Evolutionary conservation across 2,113 vertebrate species (phyloP).

Genomic region (Malaclemys terrapin): DNA sequence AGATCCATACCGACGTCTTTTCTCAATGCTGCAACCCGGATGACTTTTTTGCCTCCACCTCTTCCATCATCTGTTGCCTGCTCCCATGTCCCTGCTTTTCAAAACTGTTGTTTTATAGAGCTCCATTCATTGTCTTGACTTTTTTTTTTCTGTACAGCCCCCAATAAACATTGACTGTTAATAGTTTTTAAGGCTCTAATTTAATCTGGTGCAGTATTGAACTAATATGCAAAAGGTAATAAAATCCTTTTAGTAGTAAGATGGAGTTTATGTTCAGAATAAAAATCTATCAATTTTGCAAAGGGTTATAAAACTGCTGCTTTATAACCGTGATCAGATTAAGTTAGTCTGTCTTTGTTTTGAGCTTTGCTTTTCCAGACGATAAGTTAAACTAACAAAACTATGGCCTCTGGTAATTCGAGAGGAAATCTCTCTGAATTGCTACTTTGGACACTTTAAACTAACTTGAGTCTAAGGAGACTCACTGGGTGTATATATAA

Average conservation of each 20-base stretch:
- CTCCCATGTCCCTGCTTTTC: not conserved
- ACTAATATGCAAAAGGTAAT: constrained; percentile 66
- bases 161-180: constrained; percentile 39
- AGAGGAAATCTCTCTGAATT: not conserved
- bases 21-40: constrained; percentile 20
- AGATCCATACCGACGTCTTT: not conserved
- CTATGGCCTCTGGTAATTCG: not conserved
- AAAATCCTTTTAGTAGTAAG: constrained; percentile 73
- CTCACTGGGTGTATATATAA: not conserved
- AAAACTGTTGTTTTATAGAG: constrained; percentile 20
- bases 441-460: not conserved
- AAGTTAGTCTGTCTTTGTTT: constrained; percentile 17
- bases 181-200: constrained; percentile 68
- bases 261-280: constrained; percentile 76
- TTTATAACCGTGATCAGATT: constrained; percentile 14
- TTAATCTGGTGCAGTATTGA: constrained; percentile 70
- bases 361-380: not conserved
- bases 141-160: constrained; percentile 35
- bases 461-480: not conserved
- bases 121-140: constrained; percentile 28
- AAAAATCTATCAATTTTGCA: constrained; percentile 70
- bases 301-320: constrained; percentile 54
- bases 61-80: constrained; percentile 8
- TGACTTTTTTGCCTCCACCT: not conserved
- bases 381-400: not conserved